Conservation (phyloP, 1,140 invertebrate genomes). For the Kradibia gibbosae region DNA sequence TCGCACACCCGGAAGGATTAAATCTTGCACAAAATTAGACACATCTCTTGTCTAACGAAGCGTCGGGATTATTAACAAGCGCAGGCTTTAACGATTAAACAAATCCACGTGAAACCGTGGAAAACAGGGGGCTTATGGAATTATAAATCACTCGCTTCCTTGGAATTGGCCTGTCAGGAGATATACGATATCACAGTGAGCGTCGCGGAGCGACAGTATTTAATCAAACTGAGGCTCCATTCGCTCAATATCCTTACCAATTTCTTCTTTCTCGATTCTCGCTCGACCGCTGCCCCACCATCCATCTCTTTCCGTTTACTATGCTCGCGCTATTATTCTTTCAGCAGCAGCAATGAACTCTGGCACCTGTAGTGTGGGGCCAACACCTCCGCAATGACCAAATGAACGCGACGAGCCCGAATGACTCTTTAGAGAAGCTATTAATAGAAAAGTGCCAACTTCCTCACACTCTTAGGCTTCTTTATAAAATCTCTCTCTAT, state of each 20-base stretch:
- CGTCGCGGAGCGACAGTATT: not conserved
- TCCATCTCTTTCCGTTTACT: not conserved
- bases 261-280: slow-evolving; percentile 32
- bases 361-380: slow-evolving; percentile 4
- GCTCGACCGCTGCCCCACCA: not conserved
- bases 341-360: slow-evolving; percentile 11
- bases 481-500: not conserved
- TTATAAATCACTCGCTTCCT: not conserved
- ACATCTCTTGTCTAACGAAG: not conserved
- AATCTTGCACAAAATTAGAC: not conserved
- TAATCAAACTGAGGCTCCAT: slow-evolving; percentile 35
- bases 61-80: not conserved
- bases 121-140: not conserved
- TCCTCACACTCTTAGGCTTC: not conserved
- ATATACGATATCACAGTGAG: not conserved
- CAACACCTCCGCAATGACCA: not conserved
- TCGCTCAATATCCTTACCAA: slow-evolving; percentile 21
- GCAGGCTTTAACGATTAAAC: not conserved
- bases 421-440: slow-evolving; percentile 38
- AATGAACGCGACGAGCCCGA: slow-evolving; percentile 35
- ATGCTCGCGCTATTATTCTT: not conserved
- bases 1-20: not conserved
- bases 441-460: slow-evolving; percentile 45
- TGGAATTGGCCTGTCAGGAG: not conserved
- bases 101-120: not conserved